phyloP scores from a whole-genome alignment of 2,113 vertebrate genomes.

The Neogale vison region DNA sequence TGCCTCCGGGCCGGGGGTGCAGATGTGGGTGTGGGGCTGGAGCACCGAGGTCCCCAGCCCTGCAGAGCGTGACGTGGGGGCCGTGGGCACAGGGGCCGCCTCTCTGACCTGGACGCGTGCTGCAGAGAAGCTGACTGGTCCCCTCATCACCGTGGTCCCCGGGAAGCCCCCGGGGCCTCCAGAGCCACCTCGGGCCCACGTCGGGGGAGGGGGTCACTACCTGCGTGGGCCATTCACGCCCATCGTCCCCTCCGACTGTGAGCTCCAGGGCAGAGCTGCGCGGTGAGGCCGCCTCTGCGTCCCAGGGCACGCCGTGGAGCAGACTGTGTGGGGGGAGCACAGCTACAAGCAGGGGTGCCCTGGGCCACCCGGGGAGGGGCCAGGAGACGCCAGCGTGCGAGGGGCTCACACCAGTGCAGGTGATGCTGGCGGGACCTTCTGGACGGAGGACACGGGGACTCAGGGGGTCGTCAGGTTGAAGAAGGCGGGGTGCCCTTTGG shows the following conservation, averaged over 20 bases:
- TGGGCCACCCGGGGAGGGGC: background rate
- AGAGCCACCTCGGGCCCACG: background rate
- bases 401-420: too few relatives aligned
- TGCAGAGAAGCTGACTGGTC: background rate
- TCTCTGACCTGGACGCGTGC: background rate
- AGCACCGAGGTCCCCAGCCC: background rate
- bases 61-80: background rate
- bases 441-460: background rate
- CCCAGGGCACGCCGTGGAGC: fast-evolving
- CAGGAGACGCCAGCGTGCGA: too few relatives aligned
- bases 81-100: background rate
- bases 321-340: background rate
- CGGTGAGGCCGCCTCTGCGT: background rate
- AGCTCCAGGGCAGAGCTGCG: background rate
- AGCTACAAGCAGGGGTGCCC: background rate
- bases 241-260: fast-evolving
- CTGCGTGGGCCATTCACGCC: too few relatives aligned
- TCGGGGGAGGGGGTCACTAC: background rate
- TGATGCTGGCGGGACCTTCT: background rate
- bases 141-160: fast-evolving
- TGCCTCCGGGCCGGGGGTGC: background rate
- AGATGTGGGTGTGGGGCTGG: fast-evolving
- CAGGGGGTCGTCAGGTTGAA: background rate
- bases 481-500: background rate
- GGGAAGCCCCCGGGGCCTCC: background rate